These are phyloP conservation scores for Ophioderma brevispina DNA, from an alignment of 35 echinoderm and acorn worm species.

Conservation along the genomic window DNA sequence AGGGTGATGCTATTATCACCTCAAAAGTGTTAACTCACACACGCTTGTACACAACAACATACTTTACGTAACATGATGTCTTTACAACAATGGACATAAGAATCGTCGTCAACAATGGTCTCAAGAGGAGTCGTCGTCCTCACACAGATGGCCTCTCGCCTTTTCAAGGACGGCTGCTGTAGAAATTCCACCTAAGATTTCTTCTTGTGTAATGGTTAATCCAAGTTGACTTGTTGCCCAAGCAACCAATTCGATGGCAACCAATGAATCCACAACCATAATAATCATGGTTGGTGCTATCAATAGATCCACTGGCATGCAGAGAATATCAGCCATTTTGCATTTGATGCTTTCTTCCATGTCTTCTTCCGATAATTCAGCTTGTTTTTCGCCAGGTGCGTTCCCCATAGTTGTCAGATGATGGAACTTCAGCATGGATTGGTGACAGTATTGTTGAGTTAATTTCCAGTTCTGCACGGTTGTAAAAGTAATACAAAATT, in stretches of 20 bases:
- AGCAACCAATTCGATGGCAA: constrained; percentile 96
- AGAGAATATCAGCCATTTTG: constrained; percentile 87
- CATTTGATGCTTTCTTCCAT: constrained; percentile 28
- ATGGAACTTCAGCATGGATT: constrained; percentile 41
- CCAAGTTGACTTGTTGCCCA: constrained; percentile 88
- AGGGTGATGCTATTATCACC: no score
- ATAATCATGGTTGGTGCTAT: constrained; percentile 94
- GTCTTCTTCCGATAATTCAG: not conserved
- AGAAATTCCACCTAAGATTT: constrained; percentile 92
- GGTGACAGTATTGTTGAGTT: constrained; percentile 39
- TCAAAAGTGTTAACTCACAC: no score
- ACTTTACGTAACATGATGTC: no score
- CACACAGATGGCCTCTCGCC: no score
- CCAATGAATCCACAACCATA: constrained; percentile 94
- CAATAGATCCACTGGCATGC: constrained; percentile 63
- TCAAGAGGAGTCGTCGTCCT: no score
- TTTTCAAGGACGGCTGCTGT: constrained; percentile 79
- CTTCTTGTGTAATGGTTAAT: constrained; percentile 86
- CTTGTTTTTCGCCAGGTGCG: not conserved
- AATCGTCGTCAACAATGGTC: no score
- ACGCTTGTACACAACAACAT: no score
- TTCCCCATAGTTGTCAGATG: constrained; percentile 7
- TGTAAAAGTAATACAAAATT: no score
- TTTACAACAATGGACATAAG: no score
- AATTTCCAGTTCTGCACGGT: constrained; percentile 13